phyloP scores from a whole-genome alignment of 2,797 vertebrate genomes.

The Karalla daura region DNA sequence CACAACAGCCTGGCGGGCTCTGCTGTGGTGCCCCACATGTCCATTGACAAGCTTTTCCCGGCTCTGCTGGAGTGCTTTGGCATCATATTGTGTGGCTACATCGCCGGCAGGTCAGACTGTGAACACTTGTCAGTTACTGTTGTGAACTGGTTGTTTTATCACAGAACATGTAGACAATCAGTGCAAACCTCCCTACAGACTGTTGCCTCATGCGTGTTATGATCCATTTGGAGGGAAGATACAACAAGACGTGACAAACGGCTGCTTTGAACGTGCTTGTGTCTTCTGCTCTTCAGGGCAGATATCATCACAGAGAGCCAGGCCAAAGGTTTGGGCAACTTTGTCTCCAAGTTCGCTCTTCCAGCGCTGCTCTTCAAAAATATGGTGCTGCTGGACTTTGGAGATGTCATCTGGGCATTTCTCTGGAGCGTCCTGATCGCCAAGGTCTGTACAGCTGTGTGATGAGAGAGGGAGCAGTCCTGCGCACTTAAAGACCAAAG shows the following conservation, averaged over 20 bases:
- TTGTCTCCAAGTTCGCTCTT: constrained; percentile 96
- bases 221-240: no score
- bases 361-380: constrained; percentile 96
- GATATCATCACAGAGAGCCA: constrained; percentile 92
- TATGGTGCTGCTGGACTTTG: constrained; percentile 96
- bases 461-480: no score
- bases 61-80: constrained; percentile 96
- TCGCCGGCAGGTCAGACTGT: constrained; percentile 85
- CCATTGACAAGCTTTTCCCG: constrained; percentile 94
- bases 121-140: no score
- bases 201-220: no score
- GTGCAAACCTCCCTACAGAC: no score
- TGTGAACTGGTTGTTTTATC: no score
- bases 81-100: constrained; percentile 95
- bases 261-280: no score
- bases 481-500: no score
- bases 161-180: no score
- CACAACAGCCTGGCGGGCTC: constrained; percentile 38
- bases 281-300: constrained; percentile 80
- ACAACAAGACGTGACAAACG: no score
- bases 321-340: constrained; percentile 94
- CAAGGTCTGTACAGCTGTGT: constrained; percentile 77
- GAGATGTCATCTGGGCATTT: constrained; percentile 94
- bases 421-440: constrained; percentile 93
- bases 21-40: constrained; percentile 86